Percentiles rank a stretch among this genome's conserved stretches.
These are phyloP conservation scores for Gopherus evgoodei DNA, from an alignment of 2,113 vertebrate species.

Conservation along the genomic window DNA sequence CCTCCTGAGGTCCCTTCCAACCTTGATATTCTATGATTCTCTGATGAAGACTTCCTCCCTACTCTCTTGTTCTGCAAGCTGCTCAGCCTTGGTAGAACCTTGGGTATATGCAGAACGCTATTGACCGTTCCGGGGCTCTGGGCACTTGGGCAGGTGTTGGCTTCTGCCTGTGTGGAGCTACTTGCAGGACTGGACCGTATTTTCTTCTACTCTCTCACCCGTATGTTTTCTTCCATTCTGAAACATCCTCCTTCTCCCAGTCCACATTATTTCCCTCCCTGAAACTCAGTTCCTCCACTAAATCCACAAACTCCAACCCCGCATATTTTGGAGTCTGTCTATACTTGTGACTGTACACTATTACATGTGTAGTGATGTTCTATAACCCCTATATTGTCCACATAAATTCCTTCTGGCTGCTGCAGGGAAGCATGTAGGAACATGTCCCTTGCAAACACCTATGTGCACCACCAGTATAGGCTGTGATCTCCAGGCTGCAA, in stretches of 20 bases:
- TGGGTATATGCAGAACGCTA: neutral
- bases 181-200: neutral
- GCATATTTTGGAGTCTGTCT: fast-evolving
- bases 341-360: neutral
- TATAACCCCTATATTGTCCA: neutral
- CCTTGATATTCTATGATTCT: fast-evolving
- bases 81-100: neutral
- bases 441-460: neutral
- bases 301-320: neutral
- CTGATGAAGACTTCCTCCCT: neutral
- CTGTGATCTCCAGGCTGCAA: neutral
- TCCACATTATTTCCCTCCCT: neutral
- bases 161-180: constrained; percentile 1
- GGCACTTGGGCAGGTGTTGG: neutral
- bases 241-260: neutral
- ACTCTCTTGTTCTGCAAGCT: neutral
- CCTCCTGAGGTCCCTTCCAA: neutral
- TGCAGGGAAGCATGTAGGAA: fast-evolving
- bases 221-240: fast-evolving
- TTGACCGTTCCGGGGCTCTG: neutral
- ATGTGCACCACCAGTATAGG: neutral
- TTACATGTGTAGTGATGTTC: neutral
- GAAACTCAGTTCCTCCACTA: neutral
- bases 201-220: neutral
- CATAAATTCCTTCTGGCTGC: neutral